phyloP scores from a whole-genome alignment of 2,797 vertebrate species.

The Echeneis naucrates region DNA sequence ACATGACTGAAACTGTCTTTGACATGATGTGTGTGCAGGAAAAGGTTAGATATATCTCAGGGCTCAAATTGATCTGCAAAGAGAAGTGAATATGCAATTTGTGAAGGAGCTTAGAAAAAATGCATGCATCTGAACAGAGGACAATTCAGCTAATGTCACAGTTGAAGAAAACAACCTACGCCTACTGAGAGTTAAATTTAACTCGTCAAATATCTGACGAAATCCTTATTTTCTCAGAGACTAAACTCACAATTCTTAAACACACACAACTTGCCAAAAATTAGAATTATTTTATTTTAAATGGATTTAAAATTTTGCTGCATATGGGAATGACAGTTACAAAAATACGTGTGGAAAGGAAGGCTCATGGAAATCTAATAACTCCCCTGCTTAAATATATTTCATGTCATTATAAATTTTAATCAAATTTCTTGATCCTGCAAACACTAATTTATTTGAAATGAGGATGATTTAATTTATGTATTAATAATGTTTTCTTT shows the following conservation, averaged over 20 bases:
- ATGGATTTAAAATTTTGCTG: conserved; percentile 12
- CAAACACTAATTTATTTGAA: conserved; percentile 2
- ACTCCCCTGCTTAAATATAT: neutral
- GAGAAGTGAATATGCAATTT: neutral
- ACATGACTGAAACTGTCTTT: neutral
- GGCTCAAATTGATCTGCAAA: too few species aligned
- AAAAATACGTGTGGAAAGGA: conserved; percentile 8
- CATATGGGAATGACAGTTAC: neutral
- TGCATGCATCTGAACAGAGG: neutral
- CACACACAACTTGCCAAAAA: neutral
- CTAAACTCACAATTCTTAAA: neutral
- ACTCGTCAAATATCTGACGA: neutral
- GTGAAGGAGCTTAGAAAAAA: neutral
- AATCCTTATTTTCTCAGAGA: neutral
- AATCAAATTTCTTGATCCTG: conserved; percentile 13
- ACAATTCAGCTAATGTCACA: neutral
- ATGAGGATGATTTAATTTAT: too few species aligned
- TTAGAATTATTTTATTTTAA: neutral
- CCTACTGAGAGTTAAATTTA: neutral
- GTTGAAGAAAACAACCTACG: neutral
- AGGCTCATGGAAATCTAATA: neutral
- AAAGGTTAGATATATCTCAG: neutral
- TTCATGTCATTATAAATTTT: conserved; percentile 20
- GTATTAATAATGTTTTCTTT: too few species aligned
- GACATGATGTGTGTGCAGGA: neutral